Base-by-base conservation (phyloP, 1,140 invertebrate genomes). In the Globodera ellingtonae region DNA sequence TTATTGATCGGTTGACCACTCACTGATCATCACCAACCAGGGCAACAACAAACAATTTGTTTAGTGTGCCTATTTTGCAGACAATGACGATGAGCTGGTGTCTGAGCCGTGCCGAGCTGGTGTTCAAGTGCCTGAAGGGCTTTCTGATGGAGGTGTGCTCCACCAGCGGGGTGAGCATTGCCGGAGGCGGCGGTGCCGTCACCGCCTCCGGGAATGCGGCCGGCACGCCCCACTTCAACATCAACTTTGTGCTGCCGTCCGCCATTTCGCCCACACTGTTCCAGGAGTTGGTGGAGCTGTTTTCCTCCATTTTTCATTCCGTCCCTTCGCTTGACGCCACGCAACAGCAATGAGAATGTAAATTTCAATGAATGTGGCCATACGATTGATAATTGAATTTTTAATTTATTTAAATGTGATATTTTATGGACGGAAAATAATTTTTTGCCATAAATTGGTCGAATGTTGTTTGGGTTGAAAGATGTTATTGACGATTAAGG, bases 111-210 rank as follows among this genome's bases (percentile, higher is more conserved):
- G 96, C 96, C 0, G 97, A 99, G 90, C 90, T 99, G 79, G 94
- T 98, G 79, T 95, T 97, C 86, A 99, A 99, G 91, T 99, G 97
- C 91, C 94, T 98, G 24, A 99, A 99, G 92, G 97, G 97, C 0
- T 99, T 98, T 90, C 96, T 98, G 94, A 97, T 99, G 89, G 97
- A 98, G 79, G 75, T 85, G 44, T 85, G 82, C 50, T 84, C 85
- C 35, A 78, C 65, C 21, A 72, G 47, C 24, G 79, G 71, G 46
- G 35, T 56, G 48, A 82, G 62, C 75, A 72, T 21, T 47, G 24
- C 69, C 18, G 73, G 62, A 3, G 75, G 71, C 44, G 79, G 67
- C 48, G 69, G 13, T 84, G 72, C 72, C 18, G 78, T 47, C 2
- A 52, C 72, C 69, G 47, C 50, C 21, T n/a, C 24, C 15, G 82